Evolutionary conservation across 2,888 invertebrate genomes (phyloP).

Genomic region (Cerastis rubricosa): DNA sequence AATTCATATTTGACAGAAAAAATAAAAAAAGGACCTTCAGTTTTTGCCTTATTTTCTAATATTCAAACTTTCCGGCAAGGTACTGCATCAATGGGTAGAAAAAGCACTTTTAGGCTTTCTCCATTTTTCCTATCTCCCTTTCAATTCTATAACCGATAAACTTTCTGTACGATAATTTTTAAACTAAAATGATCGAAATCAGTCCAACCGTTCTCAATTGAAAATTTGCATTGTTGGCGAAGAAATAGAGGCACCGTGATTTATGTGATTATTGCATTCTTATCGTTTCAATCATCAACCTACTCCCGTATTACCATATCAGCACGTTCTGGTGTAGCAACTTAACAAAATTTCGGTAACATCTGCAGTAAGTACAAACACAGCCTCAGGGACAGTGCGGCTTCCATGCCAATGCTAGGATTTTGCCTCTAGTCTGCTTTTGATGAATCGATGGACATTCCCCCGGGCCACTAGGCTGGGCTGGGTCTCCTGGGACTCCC

Average conservation of each 20-base stretch:
- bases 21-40: not conserved
- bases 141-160: not conserved
- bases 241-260: not conserved
- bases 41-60: not conserved
- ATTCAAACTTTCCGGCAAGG: not conserved
- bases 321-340: slow-evolving; percentile 21
- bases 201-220: not conserved
- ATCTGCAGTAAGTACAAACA: slow-evolving; percentile 53
- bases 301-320: slow-evolving; percentile 13
- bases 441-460: slow-evolving; percentile 79
- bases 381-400: slow-evolving; percentile 59
- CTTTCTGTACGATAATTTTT: not conserved
- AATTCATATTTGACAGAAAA: not conserved
- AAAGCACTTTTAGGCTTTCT: not conserved
- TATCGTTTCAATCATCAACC: slow-evolving; percentile 15
- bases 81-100: not conserved
- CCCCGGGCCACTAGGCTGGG: slow-evolving; percentile 71
- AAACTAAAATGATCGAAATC: not conserved
- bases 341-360: slow-evolving; percentile 53
- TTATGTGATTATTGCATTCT: not conserved
- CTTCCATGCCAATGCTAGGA: slow-evolving; percentile 66
- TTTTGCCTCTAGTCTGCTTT: slow-evolving; percentile 75
- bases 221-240: too few relatives aligned
- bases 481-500: slow-evolving; percentile 61
- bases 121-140: not conserved